These are phyloP conservation scores for Anastrepha ludens DNA, from an alignment of 1,140 invertebrate genomes.

Conservation along the genomic window DNA sequence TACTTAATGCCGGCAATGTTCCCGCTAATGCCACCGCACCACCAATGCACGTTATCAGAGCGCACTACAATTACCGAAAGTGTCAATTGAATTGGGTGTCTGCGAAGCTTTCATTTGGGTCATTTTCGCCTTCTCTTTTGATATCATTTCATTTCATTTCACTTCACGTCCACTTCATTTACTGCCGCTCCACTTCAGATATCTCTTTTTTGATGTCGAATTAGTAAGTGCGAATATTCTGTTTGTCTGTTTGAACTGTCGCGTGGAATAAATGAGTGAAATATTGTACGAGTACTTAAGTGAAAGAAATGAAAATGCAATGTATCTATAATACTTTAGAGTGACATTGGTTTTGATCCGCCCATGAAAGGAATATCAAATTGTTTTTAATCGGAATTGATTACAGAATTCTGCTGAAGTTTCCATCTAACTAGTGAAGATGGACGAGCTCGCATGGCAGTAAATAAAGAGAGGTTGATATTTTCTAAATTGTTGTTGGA, in stretches of 20 bases:
- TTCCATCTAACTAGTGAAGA: too few species aligned
- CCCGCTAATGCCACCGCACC: too few species aligned
- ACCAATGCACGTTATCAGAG: background rate
- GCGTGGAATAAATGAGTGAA: slow-evolving; percentile 45
- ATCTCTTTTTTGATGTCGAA: background rate
- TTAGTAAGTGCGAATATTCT: slow-evolving; percentile 36
- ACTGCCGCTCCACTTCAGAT: background rate
- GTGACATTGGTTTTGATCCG: background rate
- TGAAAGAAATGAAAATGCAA: slow-evolving; percentile 30
- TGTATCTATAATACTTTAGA: background rate
- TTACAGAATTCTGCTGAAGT: background rate
- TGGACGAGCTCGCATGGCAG: too few species aligned
- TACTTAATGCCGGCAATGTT: slow-evolving; percentile 27
- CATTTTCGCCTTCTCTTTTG: background rate
- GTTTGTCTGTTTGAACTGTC: slow-evolving; percentile 30
- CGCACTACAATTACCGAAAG: slow-evolving; percentile 21
- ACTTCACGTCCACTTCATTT: slow-evolving; percentile 13
- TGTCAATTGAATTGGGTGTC: slow-evolving; percentile 43
- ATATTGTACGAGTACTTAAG: background rate
- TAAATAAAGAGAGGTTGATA: too few species aligned
- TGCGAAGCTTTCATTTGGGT: slow-evolving; percentile 20
- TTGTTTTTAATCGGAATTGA: slow-evolving; percentile 1
- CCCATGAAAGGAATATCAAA: background rate
- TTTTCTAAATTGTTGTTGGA: too few species aligned
- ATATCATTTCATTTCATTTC: slow-evolving; percentile 34